A percentile compares a stretch with the other conserved stretches of the same genome.
phyloP scores from a whole-genome alignment of 1,140 invertebrate species.

The Cyclargus thomasi region DNA sequence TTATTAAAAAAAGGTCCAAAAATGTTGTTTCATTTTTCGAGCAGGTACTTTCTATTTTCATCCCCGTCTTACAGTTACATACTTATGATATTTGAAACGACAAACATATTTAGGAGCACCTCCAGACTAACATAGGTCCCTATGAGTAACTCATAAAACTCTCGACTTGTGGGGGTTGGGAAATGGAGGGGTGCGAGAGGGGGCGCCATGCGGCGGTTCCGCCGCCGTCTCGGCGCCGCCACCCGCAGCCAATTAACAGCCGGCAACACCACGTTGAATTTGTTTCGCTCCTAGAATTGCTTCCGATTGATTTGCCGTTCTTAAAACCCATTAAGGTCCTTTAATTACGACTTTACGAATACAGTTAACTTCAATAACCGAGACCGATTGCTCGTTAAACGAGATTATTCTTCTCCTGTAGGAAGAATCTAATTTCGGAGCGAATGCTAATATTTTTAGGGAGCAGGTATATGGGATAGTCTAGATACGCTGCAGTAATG shows the following conservation, averaged over 20 bases:
- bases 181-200: constrained; percentile 41
- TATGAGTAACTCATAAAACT: constrained; percentile 64
- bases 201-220: constrained; percentile 68
- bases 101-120: constrained; percentile 59
- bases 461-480: constrained; percentile 11
- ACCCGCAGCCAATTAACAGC: constrained; percentile 73
- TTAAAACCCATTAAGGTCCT: constrained; percentile 28
- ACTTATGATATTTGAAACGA: constrained; percentile 25
- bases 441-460: not conserved
- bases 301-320: constrained; percentile 67
- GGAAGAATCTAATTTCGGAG: not conserved
- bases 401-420: not conserved
- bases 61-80: too few relatives aligned
- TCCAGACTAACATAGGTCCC: constrained; percentile 56
- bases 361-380: constrained; percentile 12
- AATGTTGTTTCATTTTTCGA: too few relatives aligned
- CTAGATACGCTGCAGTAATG: constrained; percentile 39
- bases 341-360: constrained; percentile 23
- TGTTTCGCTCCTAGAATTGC: constrained; percentile 68
- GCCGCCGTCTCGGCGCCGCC: constrained; percentile 73
- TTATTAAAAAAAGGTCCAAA: too few relatives aligned
- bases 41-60: too few relatives aligned
- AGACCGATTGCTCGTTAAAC: not conserved
- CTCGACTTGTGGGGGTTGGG: constrained; percentile 44
- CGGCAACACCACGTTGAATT: constrained; percentile 67